Evolutionary conservation across 2,113 vertebrate genomes (phyloP).

Genomic region (Crotophaga sulcirostris): DNA sequence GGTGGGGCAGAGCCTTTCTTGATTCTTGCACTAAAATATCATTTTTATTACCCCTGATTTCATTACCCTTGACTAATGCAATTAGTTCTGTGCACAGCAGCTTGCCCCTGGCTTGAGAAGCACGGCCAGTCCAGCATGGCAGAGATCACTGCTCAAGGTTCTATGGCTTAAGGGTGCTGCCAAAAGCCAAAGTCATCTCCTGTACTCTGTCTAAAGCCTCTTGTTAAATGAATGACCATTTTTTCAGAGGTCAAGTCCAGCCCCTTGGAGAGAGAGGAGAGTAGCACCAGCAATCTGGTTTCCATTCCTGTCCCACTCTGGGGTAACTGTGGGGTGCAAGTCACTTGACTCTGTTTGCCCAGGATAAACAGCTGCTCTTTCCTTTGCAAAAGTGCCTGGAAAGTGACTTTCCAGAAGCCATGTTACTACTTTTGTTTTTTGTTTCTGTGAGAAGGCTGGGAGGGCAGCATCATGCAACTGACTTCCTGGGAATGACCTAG

Average conservation of each 20-base stretch:
- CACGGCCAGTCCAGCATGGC: rapidly evolving
- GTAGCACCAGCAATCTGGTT: not conserved
- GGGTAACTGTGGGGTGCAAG: not conserved
- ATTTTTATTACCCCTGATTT: not conserved
- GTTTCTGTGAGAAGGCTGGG: not conserved
- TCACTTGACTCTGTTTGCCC: not conserved
- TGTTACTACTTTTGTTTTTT: not conserved
- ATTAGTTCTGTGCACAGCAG: not conserved
- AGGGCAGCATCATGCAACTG: not conserved
- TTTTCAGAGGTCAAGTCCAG: not conserved
- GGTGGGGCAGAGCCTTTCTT: not conserved
- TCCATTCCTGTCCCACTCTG: not conserved
- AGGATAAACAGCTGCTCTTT: not conserved
- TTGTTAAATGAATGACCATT: not conserved
- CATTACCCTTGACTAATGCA: not conserved
- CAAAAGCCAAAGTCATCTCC: rapidly evolving
- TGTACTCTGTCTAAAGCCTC: not conserved
- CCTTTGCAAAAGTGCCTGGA: not conserved
- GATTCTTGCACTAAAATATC: not conserved
- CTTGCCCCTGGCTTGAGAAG: not conserved
- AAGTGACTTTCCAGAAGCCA: not conserved
- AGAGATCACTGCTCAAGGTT: not conserved
- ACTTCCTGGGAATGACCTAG: not conserved
- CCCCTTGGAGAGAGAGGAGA: too few species aligned
- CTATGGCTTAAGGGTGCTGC: not conserved